Evolutionary conservation across 2,113 vertebrate genomes (phyloP), one percentile per base, ranked within the genome.

Genomic region (Scatophagus argus): DNA sequence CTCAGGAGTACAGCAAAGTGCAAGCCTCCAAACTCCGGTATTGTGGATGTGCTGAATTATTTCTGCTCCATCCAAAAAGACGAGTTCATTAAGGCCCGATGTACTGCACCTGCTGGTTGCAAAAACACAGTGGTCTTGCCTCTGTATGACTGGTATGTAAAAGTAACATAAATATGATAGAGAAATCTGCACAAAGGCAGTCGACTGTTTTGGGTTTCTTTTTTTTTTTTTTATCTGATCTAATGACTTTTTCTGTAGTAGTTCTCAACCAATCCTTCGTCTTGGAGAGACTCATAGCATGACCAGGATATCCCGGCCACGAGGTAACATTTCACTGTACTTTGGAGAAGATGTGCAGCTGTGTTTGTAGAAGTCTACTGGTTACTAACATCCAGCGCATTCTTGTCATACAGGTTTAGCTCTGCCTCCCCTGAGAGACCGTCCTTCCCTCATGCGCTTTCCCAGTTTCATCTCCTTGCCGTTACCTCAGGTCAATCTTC

Each of bases 281-380:
- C 85, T 93, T 0, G 91, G 88, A 74, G 90, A 93, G 84, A 93
- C 76, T 0, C 66, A 87, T 68, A 89, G 51, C 62, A 88, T 89
- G 85, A 38, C 70, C 36, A 89, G 90, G 44, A 75, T n/a, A 62
- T 80, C 78, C 3, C 83, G 52, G 38, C 79, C 59, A 44, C 62
- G 61, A 32, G 78, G 92, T 54, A 65, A 85, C 32, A 16, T 25
- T 47, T 61, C 23, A 44, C 6, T 17, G 12, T 14, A 23, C 31
- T 32, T 31, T 23, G 23, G 34, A n/a, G 36, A 49, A 6, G 31
- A n/a, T 25, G 43, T 43, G 8, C 3, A n/a, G 1, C 4, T 5
- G 0, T 43, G 1, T 0, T 12, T 43, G 6, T 38, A 27, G 39
- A 60, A 16, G 19, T 55, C 6, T 29, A 34, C 13, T 34, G 29